A percentile compares a stretch with the other conserved stretches of the same genome.
These are phyloP conservation scores for Coecobrya sp. DNA, from an alignment of 2,888 invertebrate genomes.

Conservation along the genomic window DNA sequence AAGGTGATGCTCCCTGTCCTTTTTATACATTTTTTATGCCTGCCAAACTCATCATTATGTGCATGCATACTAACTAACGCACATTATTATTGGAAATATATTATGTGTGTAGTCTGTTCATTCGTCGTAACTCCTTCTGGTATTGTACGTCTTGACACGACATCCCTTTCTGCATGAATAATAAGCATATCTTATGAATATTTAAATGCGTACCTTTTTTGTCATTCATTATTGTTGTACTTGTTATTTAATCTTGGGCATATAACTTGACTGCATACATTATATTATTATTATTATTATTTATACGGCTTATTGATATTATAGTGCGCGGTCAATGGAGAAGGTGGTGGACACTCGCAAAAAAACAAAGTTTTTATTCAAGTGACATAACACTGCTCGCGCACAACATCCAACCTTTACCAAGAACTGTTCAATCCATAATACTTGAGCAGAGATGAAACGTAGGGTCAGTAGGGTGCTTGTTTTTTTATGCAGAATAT, in stretches of 20 bases:
- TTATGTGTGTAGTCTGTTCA: neutral
- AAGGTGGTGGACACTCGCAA: conserved; percentile 1
- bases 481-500: too few relatives aligned
- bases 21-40: conserved; percentile 30
- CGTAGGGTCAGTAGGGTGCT: conserved; percentile 75
- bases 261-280: neutral
- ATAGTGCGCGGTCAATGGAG: conserved; percentile 39
- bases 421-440: neutral
- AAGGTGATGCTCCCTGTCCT: conserved; percentile 22
- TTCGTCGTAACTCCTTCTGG: neutral
- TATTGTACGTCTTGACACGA: neutral
- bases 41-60: conserved; percentile 30
- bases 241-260: neutral
- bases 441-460: neutral
- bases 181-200: neutral
- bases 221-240: neutral
- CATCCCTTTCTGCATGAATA: neutral
- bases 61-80: neutral
- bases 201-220: neutral
- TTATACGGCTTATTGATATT: conserved; percentile 20
- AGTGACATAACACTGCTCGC: conserved; percentile 3
- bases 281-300: neutral
- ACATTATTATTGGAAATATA: neutral
- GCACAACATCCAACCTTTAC: neutral
- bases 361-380: neutral